Conservation (phyloP, 2,113 vertebrate species). For the Carettochelys insculpta region DNA sequence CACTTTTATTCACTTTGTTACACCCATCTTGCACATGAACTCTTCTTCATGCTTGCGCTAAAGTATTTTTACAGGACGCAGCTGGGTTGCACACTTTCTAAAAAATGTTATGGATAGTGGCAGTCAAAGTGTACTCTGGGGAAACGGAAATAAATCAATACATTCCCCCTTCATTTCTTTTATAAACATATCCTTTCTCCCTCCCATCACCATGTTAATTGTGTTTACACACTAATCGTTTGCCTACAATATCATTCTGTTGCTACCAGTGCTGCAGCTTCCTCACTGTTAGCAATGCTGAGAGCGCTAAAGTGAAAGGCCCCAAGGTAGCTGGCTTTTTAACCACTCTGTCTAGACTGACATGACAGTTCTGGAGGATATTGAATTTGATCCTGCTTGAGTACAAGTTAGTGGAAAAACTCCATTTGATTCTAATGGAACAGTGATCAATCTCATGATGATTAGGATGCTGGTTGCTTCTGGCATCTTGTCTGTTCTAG, state of each 20-base stretch:
- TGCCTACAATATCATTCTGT: not conserved
- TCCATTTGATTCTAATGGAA: not conserved
- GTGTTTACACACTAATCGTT: not conserved
- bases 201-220: fast-evolving
- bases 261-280: not conserved
- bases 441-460: not conserved
- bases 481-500: not conserved
- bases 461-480: not conserved
- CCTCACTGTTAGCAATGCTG: fast-evolving
- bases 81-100: not conserved
- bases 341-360: not conserved
- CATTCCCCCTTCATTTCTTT: not conserved
- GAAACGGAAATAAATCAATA: not conserved
- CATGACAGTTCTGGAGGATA: not conserved
- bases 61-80: not conserved
- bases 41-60: not conserved
- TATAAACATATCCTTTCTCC: not conserved
- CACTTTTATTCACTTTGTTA: too few relatives aligned
- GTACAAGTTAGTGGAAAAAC: not conserved
- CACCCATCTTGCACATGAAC: too few relatives aligned
- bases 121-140: not conserved
- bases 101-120: not conserved
- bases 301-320: not conserved
- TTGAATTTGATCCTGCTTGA: not conserved
- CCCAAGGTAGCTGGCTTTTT: not conserved